Evolutionary conservation across 2,797 vertebrate species (phyloP), one percentile per base, ranked within the genome.

Genomic region (Chelon auratus): DNA sequence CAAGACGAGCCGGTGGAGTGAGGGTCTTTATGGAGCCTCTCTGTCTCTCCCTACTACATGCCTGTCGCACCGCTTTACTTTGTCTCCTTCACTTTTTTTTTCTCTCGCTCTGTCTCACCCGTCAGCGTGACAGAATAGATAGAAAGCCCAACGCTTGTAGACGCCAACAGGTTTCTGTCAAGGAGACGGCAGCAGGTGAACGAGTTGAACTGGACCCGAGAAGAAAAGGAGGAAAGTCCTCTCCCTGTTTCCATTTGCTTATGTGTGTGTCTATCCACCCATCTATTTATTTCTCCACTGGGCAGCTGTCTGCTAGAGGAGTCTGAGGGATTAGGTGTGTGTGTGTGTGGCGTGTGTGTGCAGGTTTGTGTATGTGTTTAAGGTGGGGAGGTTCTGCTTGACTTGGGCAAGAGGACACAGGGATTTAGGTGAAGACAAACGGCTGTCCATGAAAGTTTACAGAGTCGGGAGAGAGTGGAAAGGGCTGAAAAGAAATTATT

Each of bases 301-400:
- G 69, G 48, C 62, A 80, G 65, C 73, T 0, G 47, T 78, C 74
- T 81, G 68, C 61, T 43, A 33, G 22, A 9, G 37, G 57, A 72
- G 71, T 75, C 64, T 71, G 68, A 72, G 24, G 59, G 76, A 83
- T 84, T 81, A 80, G 43, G 39, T 62, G 24, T 57, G 63, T 75
- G 63, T 75, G 75, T 82, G 45, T 82, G 64, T 53, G 65, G 69
- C 66, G 68, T 81, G 59, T 71, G 71, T 81, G 59, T 71, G 73
- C 58, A 57, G 50, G 60, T 87, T 72, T 85, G 79, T 84, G 75
- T 86, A 68, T 87, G 59, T 88, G 63, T 88, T 87, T 83, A 87
- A 86, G 76, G 77, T 62, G 7, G 66, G 56, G 58, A 89, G 72
- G 78, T 80, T 87, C 54, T 79, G 84, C 76, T 72, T 82, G 72